Evolutionary conservation across 2,888 invertebrate genomes (phyloP).

Genomic region (Drosophila parthenogenetica): DNA sequence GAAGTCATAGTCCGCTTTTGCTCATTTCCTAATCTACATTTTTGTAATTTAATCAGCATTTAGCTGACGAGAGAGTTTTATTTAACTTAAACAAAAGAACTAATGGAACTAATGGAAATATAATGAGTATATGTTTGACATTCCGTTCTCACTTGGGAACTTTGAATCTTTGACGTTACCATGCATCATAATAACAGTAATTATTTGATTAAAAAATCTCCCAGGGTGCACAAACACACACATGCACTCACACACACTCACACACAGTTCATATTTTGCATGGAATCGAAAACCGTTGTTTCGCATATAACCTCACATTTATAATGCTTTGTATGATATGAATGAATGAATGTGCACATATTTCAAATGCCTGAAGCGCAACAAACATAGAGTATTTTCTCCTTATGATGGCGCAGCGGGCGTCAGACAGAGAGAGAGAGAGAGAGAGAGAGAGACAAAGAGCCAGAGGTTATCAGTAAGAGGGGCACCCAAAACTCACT

Average conservation of each 20-base stretch:
- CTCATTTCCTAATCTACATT: constrained; percentile 42
- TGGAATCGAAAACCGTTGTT: constrained; percentile 15
- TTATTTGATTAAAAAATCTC: constrained; percentile 80
- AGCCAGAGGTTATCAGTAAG: constrained; percentile 25
- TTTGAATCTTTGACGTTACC: constrained; percentile 37
- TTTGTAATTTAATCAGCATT: no score
- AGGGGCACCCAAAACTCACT: constrained; percentile 75
- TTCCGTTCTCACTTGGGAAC: constrained; percentile 13
- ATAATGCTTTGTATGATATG: not conserved
- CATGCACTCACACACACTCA: constrained; percentile 23
- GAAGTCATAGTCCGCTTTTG: constrained; percentile 55
- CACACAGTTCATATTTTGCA: constrained; percentile 19
- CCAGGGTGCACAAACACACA: constrained; percentile 59
- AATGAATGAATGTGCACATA: constrained; percentile 27
- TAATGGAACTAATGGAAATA: not conserved
- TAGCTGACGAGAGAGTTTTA: no score
- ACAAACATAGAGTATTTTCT: constrained; percentile 48
- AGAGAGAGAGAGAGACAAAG: not conserved
- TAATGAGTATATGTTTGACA: not conserved
- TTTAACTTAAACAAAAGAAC: no score
- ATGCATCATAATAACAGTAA: constrained; percentile 72
- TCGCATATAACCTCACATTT: constrained; percentile 1
- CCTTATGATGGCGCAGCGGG: constrained; percentile 66
- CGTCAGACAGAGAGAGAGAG: not conserved
- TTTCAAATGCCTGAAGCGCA: constrained; percentile 54